Evolutionary conservation across 2,888 invertebrate species (phyloP), one percentile per base, ranked within the genome.

Genomic region (Pemphredon lugubris): DNA sequence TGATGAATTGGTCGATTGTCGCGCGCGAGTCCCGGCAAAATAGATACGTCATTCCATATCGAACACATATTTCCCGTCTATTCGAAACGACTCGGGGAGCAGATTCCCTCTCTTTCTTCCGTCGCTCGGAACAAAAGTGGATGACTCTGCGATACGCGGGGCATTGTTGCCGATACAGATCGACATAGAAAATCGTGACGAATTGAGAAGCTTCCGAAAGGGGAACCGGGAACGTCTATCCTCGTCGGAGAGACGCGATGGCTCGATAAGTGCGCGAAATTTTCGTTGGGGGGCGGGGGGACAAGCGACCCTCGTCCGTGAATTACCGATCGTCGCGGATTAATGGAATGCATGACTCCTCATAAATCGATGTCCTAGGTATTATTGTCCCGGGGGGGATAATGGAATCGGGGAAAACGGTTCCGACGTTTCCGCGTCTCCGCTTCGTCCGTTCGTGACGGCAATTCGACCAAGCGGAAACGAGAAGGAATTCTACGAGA

Each of bases 141-240:
- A 68, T 51, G 51, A 61, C 55, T 39, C 53, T 39, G 59, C 47
- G 16, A 50, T 47, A 57, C 48, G 32, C n/a, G 20, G 23, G 30
- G 42, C 53, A 37, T 59, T 14, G 54, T 21, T 23, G 44, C 61
- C 54, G 67, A 69, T 75, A 64, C 71, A 68, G 80, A 80, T 82
- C 75, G 75, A 68, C 72, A 61, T 57, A 66, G 71, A 79, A n/a
- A 72, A 81, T 83, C 80, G 86, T 83, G 79, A 84, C 84, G 84
- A 85, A 86, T 85, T 72, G 76, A 23, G 61, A 23, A 55, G 58
- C n/a, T 53, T 37, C 34, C 60, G 50, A 23, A 14, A 40, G 37
- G 51, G 14, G 37, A 9, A 2, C 5, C 30, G 5, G 13, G 11
- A 13, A 44, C 21, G 60, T 60, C 53, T 14, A 42, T 57, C 40